phyloP scores from a whole-genome alignment of 2,888 invertebrate species.

The Bellardia pandia region DNA sequence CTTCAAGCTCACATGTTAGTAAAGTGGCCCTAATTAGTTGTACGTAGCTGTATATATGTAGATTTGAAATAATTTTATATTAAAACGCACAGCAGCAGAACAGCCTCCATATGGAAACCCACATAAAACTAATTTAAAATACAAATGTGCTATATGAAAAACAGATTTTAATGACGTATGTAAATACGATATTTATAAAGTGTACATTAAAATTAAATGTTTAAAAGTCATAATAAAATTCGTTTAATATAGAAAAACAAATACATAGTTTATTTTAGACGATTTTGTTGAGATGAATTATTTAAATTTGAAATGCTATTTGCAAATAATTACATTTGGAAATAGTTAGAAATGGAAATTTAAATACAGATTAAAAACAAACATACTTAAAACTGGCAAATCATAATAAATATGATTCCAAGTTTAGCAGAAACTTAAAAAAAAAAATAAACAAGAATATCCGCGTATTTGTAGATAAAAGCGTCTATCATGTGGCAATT shows the following conservation, averaged over 20 bases:
- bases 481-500: too few species aligned
- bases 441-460: too few species aligned
- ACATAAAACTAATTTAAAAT: not conserved
- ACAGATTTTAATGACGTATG: conserved; percentile 27
- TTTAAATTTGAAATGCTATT: not conserved
- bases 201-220: conserved; percentile 17
- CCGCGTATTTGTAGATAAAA: too few species aligned
- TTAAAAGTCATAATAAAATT: conserved; percentile 12
- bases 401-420: too few species aligned
- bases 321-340: not conserved
- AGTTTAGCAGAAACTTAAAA: too few species aligned
- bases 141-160: not conserved
- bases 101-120: not conserved
- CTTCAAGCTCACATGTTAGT: too few species aligned
- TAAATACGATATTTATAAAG: not conserved
- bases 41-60: too few species aligned
- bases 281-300: not conserved
- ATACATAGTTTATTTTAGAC: not conserved
- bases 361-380: too few species aligned
- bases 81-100: not conserved
- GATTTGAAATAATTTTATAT: not conserved
- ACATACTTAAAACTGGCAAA: too few species aligned
- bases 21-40: too few species aligned
- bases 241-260: not conserved
- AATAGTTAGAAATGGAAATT: too few species aligned